Percentiles rank a stretch among this genome's conserved stretches.
Evolutionary conservation across 2,113 vertebrate species (phyloP).

Genomic region (Uria aalge): DNA sequence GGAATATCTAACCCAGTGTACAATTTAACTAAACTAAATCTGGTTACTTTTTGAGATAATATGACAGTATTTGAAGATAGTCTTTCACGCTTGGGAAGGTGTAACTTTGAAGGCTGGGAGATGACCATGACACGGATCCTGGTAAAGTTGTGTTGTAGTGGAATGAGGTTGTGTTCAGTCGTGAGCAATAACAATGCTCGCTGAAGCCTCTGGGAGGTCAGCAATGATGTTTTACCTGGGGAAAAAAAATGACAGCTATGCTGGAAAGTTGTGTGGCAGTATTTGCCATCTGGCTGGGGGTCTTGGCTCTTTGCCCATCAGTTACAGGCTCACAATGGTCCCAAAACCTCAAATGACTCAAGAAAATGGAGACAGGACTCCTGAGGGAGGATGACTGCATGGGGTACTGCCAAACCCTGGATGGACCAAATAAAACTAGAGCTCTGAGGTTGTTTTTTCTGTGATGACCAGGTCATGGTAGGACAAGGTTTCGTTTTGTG

Average conservation of each 20-base stretch:
- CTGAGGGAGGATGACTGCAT: background rate
- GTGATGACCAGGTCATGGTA: background rate
- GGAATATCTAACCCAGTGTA: background rate
- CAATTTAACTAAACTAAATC: background rate
- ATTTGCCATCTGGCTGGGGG: background rate
- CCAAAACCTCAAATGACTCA: background rate
- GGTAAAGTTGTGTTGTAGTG: background rate
- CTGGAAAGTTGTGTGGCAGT: background rate
- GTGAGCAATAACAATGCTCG: background rate
- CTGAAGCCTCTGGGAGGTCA: background rate
- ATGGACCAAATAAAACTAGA: background rate
- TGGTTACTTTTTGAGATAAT: background rate
- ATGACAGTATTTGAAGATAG: background rate
- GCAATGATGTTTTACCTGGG: background rate
- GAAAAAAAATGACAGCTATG: background rate
- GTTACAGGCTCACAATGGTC: background rate
- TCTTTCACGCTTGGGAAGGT: background rate
- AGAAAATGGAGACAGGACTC: background rate
- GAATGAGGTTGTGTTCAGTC: accelerated
- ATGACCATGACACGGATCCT: accelerated
- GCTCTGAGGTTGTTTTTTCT: background rate
- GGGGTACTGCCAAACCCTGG: background rate
- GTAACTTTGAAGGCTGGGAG: background rate
- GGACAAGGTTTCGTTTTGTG: background rate
- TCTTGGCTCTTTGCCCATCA: background rate